phyloP scores from a whole-genome alignment of 2,888 invertebrate species.

The Drosophila dives region DNA sequence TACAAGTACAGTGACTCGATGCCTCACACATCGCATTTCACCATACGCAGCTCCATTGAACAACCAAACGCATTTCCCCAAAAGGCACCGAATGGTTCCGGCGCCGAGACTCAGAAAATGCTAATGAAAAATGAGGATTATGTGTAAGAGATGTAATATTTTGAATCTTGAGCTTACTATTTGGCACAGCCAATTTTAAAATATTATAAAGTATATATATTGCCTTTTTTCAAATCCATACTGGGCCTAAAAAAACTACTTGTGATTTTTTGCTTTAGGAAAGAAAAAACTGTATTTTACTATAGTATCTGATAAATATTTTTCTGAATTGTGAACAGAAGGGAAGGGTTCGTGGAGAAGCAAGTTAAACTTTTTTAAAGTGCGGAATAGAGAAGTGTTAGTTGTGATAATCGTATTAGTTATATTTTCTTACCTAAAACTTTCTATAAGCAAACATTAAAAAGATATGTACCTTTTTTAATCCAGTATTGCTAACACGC shows the following conservation, averaged over 20 bases:
- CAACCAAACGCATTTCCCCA: constrained; percentile 63
- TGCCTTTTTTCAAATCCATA: not conserved
- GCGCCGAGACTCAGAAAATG: constrained; percentile 78
- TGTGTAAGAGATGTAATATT: constrained; percentile 65
- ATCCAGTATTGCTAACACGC: constrained; percentile 43
- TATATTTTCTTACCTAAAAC: constrained; percentile 23
- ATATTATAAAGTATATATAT: not conserved
- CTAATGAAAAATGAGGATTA: constrained; percentile 79
- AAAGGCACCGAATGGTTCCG: constrained; percentile 40
- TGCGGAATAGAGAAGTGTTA: not conserved
- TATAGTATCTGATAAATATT: not conserved
- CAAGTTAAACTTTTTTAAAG: constrained; percentile 8
- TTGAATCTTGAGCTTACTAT: not conserved
- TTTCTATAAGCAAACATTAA: constrained; percentile 30
- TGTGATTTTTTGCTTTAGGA: constrained; percentile 15
- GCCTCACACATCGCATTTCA: constrained; percentile 79
- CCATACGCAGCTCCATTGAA: constrained; percentile 71
- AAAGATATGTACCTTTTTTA: constrained; percentile 6
- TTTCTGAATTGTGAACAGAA: not conserved
- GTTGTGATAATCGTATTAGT: constrained; percentile 52
- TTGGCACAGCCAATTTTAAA: not conserved
- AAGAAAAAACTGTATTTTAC: not conserved
- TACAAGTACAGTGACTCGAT: constrained; percentile 85
- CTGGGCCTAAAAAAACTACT: not conserved
- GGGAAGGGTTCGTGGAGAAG: not conserved